Base-by-base conservation (phyloP, 2,113 vertebrate genomes). In the Tragelaphus strepsiceros region DNA sequence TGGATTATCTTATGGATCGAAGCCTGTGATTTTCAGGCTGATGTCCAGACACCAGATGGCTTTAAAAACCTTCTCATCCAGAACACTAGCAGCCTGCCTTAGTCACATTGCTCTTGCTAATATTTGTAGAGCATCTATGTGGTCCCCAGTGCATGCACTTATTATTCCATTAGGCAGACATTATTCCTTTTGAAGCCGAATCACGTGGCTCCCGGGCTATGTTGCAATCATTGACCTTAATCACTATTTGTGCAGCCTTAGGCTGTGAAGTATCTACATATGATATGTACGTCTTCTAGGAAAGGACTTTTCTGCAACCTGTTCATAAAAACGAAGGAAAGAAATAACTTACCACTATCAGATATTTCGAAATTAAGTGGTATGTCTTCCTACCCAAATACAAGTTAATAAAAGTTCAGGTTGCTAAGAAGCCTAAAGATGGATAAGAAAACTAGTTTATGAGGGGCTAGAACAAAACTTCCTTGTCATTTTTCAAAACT, bases 31-130 rank as follows among this genome's bases (percentile, higher is more conserved):
- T 97, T 97, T 96, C 97, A 97, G 98, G 98, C 96, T 93, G 96
- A 98, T 97, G 97, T 96, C 96, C 97, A 98, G 98, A 97, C 93
- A 97, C 81, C 97, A 98, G 96, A 97, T 97, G 96, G 97, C 97
- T 96, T 97, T 93, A 96, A 95, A 95, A 95, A 84, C 87, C 91
- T 67, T 97, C 67, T 96, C 96, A 97, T 93, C 96, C 97, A 96
- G 91, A 98, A 95, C 97, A 71, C 86, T 58, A 81, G 96, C 96
- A 97, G 83, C 87, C 91, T 94, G 85, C 71, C 96, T 92, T 82
- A 93, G 97, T 92, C 91, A 95, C 59, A 30, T 93, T 53, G 87
- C 84, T 98, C 88, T 82, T 96, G 94, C 93, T 98, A 93, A 82
- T 96, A 97, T 97, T 95, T 97, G 94, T 92, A 88, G 94, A 97